Evolutionary conservation across 2,888 invertebrate genomes (phyloP).

Genomic region (Drosophila demipolita): DNA sequence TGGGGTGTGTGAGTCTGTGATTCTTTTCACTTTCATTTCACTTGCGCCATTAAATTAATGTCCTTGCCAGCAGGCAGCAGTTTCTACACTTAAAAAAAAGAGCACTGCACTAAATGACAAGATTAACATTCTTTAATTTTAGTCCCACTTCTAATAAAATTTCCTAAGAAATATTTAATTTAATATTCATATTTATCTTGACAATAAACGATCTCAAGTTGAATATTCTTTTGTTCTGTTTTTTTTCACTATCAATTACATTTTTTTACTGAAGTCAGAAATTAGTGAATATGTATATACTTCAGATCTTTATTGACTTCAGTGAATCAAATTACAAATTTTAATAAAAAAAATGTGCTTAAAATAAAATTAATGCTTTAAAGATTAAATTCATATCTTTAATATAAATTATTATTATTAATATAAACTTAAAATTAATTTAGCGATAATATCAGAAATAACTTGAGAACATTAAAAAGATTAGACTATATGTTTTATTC

Average conservation of each 20-base stretch:
- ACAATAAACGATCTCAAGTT: neutral
- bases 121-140: neutral
- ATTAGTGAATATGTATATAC: neutral
- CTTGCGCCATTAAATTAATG: slow-evolving; percentile 72
- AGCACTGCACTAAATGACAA: neutral
- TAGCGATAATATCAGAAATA: neutral
- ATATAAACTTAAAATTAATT: too few relatives aligned
- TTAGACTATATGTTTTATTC: neutral
- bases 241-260: too few relatives aligned
- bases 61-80: slow-evolving; percentile 43
- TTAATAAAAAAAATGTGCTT: too few relatives aligned
- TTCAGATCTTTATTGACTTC: too few relatives aligned
- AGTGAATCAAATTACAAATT: too few relatives aligned
- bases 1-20: neutral
- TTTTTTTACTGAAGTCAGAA: neutral
- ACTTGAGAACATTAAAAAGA: rapidly evolving
- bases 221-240: too few relatives aligned
- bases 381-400: too few relatives aligned
- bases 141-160: neutral
- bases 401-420: too few relatives aligned
- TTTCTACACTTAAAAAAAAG: neutral
- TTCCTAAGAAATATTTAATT: too few relatives aligned
- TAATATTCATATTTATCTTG: too few relatives aligned
- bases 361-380: neutral
- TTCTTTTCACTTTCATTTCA: slow-evolving; percentile 64